Conservation (phyloP, 2,797 vertebrate genomes). For the Falco cherrug region DNA sequence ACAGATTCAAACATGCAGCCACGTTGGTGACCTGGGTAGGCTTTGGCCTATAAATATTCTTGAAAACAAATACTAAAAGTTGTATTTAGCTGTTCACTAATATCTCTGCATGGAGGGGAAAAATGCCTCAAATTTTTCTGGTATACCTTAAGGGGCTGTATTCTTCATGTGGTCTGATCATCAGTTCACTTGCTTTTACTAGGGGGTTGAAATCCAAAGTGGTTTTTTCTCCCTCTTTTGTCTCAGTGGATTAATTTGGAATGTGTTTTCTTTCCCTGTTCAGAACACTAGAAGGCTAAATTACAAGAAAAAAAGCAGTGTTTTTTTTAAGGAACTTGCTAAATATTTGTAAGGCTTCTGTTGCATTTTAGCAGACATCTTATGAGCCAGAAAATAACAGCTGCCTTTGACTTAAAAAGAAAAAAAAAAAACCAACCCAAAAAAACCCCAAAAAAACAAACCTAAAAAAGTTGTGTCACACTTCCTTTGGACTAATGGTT, state of each 20-base stretch:
- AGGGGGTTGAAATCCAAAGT: neutral
- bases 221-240: neutral
- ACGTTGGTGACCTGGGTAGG: neutral
- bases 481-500: conserved; percentile 51
- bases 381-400: conserved; percentile 70
- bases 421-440: too few relatives aligned
- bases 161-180: neutral
- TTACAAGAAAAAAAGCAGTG: neutral
- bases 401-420: conserved; percentile 54
- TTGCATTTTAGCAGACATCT: conserved; percentile 44
- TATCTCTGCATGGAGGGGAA: neutral
- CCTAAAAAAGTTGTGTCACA: conserved; percentile 31
- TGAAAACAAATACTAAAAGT: neutral
- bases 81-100: neutral
- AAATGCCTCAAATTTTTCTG: neutral
- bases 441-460: neutral
- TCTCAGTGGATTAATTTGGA: conserved; percentile 40
- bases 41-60: neutral
- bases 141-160: neutral
- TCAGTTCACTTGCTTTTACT: neutral
- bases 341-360: conserved; percentile 60
- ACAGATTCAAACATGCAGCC: neutral
- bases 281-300: conserved; percentile 38
- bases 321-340: conserved; percentile 39
- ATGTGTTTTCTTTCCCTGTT: conserved; percentile 51